These are phyloP conservation scores for Myotis brandtii DNA, from an alignment of 2,113 vertebrate species.

Conservation along the genomic window DNA sequence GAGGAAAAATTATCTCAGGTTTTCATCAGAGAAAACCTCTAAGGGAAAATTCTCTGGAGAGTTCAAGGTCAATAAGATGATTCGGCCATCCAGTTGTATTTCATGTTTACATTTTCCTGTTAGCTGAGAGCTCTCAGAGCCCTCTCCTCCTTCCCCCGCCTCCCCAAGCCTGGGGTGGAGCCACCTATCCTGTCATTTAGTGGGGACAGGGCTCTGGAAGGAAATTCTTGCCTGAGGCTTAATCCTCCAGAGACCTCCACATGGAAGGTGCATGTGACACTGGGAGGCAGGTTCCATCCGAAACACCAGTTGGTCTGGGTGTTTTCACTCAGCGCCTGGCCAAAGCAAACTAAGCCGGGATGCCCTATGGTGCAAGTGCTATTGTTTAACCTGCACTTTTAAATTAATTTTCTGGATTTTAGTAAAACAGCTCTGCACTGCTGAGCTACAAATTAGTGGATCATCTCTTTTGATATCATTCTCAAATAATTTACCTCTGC, in stretches of 20 bases:
- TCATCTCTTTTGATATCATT: not conserved
- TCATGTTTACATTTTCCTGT: not conserved
- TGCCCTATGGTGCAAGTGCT: not conserved
- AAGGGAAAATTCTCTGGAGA: not conserved
- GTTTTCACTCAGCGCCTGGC: not conserved
- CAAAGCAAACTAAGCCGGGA: not conserved
- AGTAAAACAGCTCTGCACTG: not conserved
- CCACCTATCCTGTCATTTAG: not conserved
- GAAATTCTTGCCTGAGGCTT: not conserved
- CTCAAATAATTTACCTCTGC: not conserved
- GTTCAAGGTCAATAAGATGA: not conserved
- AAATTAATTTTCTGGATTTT: conserved; percentile 6
- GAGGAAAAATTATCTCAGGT: not conserved
- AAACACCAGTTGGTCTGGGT: not conserved
- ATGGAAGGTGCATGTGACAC: accelerated
- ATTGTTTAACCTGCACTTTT: not conserved
- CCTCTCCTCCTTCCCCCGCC: not conserved
- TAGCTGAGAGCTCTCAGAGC: not conserved
- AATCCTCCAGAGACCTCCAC: not conserved
- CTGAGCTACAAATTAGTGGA: not conserved
- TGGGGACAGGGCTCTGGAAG: not conserved
- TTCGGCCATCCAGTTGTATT: not conserved
- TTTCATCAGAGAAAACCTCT: conserved; percentile 17
- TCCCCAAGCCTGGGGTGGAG: not conserved
- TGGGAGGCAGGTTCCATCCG: not conserved